Evolutionary conservation across 2,113 vertebrate genomes (phyloP), one percentile per base, ranked within the genome.

Genomic region (Onychorhynchus coronatus): DNA sequence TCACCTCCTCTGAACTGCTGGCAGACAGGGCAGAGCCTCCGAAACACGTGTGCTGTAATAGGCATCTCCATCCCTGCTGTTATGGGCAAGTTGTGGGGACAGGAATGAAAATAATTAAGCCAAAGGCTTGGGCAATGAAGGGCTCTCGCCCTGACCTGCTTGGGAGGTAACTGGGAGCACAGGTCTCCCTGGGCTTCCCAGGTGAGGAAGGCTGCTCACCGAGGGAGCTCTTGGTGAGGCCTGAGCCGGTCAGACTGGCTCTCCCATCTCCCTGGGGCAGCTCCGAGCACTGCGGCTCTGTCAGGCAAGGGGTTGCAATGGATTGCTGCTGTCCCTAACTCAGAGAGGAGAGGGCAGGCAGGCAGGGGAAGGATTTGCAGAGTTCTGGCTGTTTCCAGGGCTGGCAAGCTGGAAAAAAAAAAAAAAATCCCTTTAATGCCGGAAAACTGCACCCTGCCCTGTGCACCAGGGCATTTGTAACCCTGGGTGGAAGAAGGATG

Each of bases 41-140:
- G 1, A 73, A 94, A 73, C 2, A 2, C 0, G 0, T 11, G 33
- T 80, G 65, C 95, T 52, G 42, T 83, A 97, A 96, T 80, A 95
- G 65, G 12, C 82, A 55, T 77, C 95, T 77, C 23, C 7, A 75
- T 93, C 87, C 88, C 76, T 74, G 79, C 88, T 92, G 52, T 93
- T 81, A 81, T 27, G 88, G 93, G 91, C 73, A 94, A 95, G 92
- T 95, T 81, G 93, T 96, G 90, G 92, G 95, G 95, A 96, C 68
- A 89, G 70, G 86, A 96, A 96, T 96, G 92, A 84, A 91, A 91
- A 84, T 92, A 90, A 94, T 93, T 89, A 94, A 90, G 44, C 70
- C 62, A 91, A 92, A 94, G 53, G 53, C 92, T 95, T 5, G 28
- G 91, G 91, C 12, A 35, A 87, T 78, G 94, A 86, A 93, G 73